Evolutionary conservation across 2,113 vertebrate species (phyloP).

Genomic region (Myotis brandtii): DNA sequence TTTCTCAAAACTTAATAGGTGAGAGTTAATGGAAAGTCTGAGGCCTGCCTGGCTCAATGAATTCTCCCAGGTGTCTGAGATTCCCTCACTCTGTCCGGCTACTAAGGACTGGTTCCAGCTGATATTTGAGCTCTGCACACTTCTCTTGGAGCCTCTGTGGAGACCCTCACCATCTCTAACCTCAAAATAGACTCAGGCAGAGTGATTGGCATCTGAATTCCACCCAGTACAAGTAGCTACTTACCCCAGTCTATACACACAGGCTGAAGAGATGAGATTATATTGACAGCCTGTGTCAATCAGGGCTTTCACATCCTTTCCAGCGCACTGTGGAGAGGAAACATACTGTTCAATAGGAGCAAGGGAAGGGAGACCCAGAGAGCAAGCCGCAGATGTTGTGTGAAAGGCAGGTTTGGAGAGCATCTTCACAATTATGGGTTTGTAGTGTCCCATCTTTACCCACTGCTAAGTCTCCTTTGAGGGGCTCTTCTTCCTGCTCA

Average conservation of each 20-base stretch:
- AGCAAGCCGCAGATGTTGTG: constrained; percentile 36
- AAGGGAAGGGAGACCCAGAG: constrained; percentile 7
- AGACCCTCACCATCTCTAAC: neutral
- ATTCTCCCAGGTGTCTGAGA: neutral
- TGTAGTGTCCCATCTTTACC: constrained; percentile 3
- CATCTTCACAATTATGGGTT: neutral
- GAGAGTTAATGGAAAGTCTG: neutral
- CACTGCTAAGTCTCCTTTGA: constrained; percentile 15
- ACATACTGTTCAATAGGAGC: constrained; percentile 43
- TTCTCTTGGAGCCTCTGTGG: constrained; percentile 42
- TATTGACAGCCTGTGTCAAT: constrained; percentile 92
- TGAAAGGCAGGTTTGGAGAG: constrained; percentile 22
- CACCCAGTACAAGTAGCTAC: constrained; percentile 44
- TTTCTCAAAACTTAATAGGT: constrained; percentile 48
- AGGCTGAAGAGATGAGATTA: constrained; percentile 91
- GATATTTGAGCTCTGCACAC: neutral
- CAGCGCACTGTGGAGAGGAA: constrained; percentile 88
- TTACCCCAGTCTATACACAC: constrained; percentile 91
- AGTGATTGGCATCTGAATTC: constrained; percentile 48
- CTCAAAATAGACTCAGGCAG: constrained; percentile 27
- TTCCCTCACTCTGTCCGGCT: neutral
- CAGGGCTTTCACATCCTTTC: constrained; percentile 88
- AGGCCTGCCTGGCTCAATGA: constrained; percentile 7
- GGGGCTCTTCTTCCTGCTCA: neutral
- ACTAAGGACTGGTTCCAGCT: neutral